Base-by-base conservation (phyloP, 2,113 vertebrate species). In the Sula dactylatra region DNA sequence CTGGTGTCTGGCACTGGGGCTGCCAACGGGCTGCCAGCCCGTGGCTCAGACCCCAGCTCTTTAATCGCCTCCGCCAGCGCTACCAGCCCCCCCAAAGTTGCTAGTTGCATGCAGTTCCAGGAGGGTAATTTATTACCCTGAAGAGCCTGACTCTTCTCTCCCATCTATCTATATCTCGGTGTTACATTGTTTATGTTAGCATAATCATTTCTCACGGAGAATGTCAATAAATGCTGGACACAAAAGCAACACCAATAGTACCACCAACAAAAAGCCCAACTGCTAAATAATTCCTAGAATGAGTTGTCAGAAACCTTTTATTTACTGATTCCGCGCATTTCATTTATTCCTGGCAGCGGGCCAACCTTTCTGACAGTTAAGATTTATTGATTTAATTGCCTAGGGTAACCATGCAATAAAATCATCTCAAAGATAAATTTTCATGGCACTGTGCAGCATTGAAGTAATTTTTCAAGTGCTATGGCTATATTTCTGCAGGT, bases 371-470 rank as follows among this genome's bases (percentile, higher is more conserved):
- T 99, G 98, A 99, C 99, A 99, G 98, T 98, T 98, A 98, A 99
- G 98, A 99, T 99, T 99, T 99, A 99, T 99, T 99, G 98, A 99
- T 99, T 99, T 99, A 99, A 99, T 99, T 99, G 99, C 98, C 98
- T 98, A 98, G 98, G 98, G 98, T 99, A 99, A 99, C 98, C 98
- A 99, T 99, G 98, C 99, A 99, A 99, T 99, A 99, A 99, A 99
- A 99, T 99, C 98, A 99, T 98, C 98, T 98, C 98, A 98, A 98
- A 99, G 99, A 99, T 99, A 99, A 98, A 99, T 99, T 99, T 99
- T 98, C 98, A 98, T 98, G 98, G 98, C 98, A 98, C 97, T 96
- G 96, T 98, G 97, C 98, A 97, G 98, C 98, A 98, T 86, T 94
- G 96, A 98, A 98, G 98, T 98, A 98, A 99, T 99, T 99, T 99